Conservation (phyloP, 1,140 invertebrate genomes). For the Ridgeia piscesae region DNA sequence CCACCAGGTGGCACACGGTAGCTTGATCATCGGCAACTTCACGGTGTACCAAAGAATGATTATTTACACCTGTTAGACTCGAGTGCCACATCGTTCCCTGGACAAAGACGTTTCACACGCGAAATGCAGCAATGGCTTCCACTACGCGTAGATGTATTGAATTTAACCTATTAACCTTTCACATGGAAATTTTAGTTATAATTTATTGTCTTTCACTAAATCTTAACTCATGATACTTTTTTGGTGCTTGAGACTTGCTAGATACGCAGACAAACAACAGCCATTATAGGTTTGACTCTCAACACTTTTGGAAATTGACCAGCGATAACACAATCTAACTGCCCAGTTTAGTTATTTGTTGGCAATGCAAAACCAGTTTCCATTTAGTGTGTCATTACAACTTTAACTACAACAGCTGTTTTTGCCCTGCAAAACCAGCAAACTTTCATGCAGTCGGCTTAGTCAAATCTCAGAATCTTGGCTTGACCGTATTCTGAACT, state of each 20-base stretch:
- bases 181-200: background rate
- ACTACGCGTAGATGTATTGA: background rate
- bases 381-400: background rate
- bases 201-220: background rate
- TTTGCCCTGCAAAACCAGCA: background rate
- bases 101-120: background rate
- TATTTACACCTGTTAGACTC: background rate
- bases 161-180: too few relatives aligned
- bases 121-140: background rate
- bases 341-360: background rate
- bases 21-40: background rate
- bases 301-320: background rate
- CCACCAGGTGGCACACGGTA: background rate
- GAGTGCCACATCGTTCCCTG: background rate
- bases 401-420: background rate
- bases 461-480: background rate
- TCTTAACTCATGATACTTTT: background rate
- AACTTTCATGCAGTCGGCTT: background rate
- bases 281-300: background rate
- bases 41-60: slow-evolving; percentile 1
- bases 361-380: background rate
- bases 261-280: background rate
- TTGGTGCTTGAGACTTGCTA: background rate
- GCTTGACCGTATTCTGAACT: background rate
- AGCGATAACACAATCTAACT: background rate